Conservation (phyloP, 2,888 invertebrate species). For the Drosophila falleni region DNA sequence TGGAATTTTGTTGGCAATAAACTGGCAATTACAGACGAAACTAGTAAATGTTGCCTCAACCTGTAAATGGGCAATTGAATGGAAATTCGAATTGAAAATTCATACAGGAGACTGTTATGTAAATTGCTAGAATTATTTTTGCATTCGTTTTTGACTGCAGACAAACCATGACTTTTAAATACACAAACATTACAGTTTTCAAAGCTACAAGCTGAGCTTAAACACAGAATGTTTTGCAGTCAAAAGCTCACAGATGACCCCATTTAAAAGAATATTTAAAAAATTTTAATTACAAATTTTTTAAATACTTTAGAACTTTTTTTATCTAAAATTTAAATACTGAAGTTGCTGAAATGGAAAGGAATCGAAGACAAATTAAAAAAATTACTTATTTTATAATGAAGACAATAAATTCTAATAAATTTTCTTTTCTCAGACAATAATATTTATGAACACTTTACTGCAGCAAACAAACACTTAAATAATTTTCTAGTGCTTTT, state of each 20-base stretch:
- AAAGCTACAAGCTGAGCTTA: neutral
- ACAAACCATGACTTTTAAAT: neutral
- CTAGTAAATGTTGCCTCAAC: constrained; percentile 19
- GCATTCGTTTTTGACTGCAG: neutral
- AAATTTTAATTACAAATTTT: neutral
- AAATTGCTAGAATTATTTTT: constrained; percentile 24
- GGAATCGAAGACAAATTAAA: neutral
- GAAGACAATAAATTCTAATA: no score
- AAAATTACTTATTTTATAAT: neutral
- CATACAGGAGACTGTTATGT: constrained; percentile 34
- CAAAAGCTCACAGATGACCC: neutral
- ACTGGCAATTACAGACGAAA: constrained; percentile 43
- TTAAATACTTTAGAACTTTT: neutral
- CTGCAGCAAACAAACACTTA: neutral
- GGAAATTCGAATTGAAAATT: constrained; percentile 46
- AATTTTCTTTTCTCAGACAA: neutral
- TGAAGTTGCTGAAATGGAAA: neutral
- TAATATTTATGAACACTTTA: neutral
- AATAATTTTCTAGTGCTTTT: neutral
- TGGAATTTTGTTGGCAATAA: constrained; percentile 28
- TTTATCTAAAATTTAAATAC: neutral
- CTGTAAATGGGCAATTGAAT: constrained; percentile 45
- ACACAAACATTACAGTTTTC: neutral
- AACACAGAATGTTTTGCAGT: neutral
- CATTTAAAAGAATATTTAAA: neutral